Base-by-base conservation (phyloP, 1,140 invertebrate genomes). In the Calliopsis andreniformis region DNA sequence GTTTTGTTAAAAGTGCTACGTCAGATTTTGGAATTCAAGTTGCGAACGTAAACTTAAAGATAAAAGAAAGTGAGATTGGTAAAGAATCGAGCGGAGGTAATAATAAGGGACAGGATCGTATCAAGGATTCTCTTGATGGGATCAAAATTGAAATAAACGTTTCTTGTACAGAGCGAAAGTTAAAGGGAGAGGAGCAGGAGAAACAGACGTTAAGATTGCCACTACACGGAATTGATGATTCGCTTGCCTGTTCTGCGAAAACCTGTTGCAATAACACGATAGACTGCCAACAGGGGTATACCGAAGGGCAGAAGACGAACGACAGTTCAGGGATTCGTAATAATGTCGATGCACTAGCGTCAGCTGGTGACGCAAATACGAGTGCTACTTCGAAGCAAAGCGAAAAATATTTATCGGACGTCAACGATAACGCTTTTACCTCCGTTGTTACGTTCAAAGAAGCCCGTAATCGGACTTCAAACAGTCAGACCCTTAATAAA, bases 131-230 rank as follows among this genome's bases (percentile, higher is more conserved):
- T 0, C 47, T 87, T 8, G 90, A 90, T 23, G 87, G 83, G 0
- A 90, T 91, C 18, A 90, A 92, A 55, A 91, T 92, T 16, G 89
- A 91, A 45, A 91, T 91, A 30, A 91, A 91, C 45, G 83, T 91
- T 7, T 91, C 88, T 12, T 84, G 89, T 43, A 80, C 81, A 1
- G 89, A 90, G 6, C 83, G 78, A 28, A 83, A 64, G n/a, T 64
- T 47, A 20, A 70, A 64, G 23, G 71, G 73, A 28, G 55, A 76
- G 20, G 10, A 83, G 72, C 56, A 76, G 25, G 70, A 68, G 6
- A 78, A 79, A 28, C 47, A 35, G 32, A 16, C 56, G 0, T n/a
- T 39, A 39, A 39, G 10, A 39, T 39, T 39, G 35, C 35, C 35
- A 10, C 35, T 35, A 7, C 67, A 82, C 47, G 39, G 71, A 45